Conservation (phyloP, 2,113 vertebrate genomes). For the Embiotoca jacksoni region DNA sequence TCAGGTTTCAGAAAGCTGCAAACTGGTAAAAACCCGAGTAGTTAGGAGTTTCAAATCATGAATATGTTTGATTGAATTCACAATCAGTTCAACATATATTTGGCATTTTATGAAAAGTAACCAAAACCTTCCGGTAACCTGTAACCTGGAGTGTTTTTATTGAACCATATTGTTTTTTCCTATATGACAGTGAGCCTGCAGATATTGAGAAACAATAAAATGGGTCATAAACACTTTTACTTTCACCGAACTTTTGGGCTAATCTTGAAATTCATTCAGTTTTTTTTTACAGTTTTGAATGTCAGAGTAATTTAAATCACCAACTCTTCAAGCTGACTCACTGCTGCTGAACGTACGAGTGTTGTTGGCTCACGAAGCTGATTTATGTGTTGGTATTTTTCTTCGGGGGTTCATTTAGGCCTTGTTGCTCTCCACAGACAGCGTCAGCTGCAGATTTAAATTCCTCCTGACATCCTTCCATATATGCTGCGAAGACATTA, state of each 20-base stretch:
- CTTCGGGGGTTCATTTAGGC: conserved; percentile 9
- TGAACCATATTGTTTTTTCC: too few species aligned
- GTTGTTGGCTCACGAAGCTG: neutral
- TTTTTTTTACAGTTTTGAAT: too few species aligned
- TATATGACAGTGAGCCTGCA: too few species aligned
- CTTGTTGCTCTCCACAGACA: conserved; percentile 36
- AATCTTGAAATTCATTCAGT: too few species aligned
- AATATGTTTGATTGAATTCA: neutral
- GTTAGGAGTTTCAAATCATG: too few species aligned
- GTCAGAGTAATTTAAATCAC: neutral
- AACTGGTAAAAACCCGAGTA: too few species aligned
- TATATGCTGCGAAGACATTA: conserved; percentile 61
- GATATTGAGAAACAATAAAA: too few species aligned
- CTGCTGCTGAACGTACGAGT: neutral
- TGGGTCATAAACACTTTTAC: too few species aligned
- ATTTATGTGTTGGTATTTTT: conserved; percentile 7
- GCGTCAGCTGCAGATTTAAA: conserved; percentile 52
- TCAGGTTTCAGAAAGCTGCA: too few species aligned
- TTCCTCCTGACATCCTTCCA: conserved; percentile 52
- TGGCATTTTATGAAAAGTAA: neutral
- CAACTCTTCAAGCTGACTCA: neutral
- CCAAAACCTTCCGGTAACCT: too few species aligned
- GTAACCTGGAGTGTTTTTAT: too few species aligned
- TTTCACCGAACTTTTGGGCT: too few species aligned
- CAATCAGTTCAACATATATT: neutral